A percentile compares a stretch with the other conserved stretches of the same genome.
Evolutionary conservation across 1,140 invertebrate species (phyloP).

Genomic region (Orchestia grillus): DNA sequence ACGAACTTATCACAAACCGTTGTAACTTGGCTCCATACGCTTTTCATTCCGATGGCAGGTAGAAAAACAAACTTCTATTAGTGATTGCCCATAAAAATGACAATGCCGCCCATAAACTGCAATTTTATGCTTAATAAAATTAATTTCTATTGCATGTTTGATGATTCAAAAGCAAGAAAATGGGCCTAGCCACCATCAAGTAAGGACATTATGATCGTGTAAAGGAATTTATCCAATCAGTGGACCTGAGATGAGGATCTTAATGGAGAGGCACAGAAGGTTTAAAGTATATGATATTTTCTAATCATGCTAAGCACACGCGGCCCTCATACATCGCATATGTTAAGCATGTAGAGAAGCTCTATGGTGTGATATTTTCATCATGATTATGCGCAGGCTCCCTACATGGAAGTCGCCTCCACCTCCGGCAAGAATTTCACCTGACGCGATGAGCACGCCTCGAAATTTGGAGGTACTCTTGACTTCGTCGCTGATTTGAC

Average conservation of each 20-base stretch:
- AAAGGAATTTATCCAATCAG: constrained; percentile 7
- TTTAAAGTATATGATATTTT: background rate
- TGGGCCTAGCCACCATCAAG: background rate
- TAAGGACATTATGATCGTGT: background rate
- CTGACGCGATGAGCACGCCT: background rate
- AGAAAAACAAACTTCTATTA: background rate
- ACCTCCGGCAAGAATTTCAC: background rate
- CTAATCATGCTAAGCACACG: background rate
- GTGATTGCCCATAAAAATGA: constrained; percentile 1
- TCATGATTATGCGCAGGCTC: background rate
- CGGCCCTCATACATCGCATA: background rate
- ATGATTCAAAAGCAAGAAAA: background rate
- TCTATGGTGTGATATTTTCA: background rate
- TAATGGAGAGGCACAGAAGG: background rate
- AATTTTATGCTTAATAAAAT: constrained; percentile 12
- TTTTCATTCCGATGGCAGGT: background rate
- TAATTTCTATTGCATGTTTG: background rate
- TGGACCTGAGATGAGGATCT: background rate
- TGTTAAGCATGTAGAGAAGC: background rate
- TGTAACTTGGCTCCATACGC: background rate
- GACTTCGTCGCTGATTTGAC: background rate
- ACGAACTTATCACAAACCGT: background rate
- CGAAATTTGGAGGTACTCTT: background rate
- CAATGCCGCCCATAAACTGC: background rate
- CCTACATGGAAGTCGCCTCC: background rate